These are phyloP conservation scores for Brachionus manjavacas DNA, from an alignment of 1,140 invertebrate genomes.

Conservation along the genomic window DNA sequence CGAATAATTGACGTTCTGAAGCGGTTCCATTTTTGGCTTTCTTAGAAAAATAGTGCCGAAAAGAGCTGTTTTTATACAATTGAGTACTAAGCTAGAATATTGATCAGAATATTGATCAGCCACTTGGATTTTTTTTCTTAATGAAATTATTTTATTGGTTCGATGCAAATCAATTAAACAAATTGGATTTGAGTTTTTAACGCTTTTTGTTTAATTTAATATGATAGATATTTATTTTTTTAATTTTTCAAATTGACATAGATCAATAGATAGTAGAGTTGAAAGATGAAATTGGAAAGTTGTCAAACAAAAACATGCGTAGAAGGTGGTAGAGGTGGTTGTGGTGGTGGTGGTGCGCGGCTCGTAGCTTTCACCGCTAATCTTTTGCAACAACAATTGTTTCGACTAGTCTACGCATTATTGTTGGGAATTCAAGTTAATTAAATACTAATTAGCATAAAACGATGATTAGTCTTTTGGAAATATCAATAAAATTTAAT, in stretches of 20 bases:
- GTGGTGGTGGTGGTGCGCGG: neutral
- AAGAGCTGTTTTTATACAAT: neutral
- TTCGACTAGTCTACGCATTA: neutral
- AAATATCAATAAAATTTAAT: neutral
- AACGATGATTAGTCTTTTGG: conserved; percentile 19
- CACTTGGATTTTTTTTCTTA: neutral
- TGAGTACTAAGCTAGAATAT: neutral
- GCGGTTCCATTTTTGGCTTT: neutral
- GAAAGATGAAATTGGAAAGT: neutral
- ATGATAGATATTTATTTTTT: neutral
- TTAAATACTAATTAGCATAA: conserved; percentile 26
- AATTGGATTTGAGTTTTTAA: neutral
- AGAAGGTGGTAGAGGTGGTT: too few species aligned
- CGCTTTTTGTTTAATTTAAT: conserved; percentile 17
- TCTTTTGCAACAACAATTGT: neutral
- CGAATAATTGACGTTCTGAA: neutral
- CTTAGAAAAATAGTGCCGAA: neutral
- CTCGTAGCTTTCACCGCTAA: neutral
- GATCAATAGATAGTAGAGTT: conserved; percentile 1
- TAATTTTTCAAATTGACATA: conserved; percentile 27
- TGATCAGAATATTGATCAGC: neutral
- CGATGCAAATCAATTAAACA: neutral
- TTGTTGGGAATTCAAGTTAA: conserved; percentile 20
- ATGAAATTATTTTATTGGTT: neutral
- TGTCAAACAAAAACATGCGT: neutral